Base-by-base conservation (phyloP, 2,888 invertebrate genomes). In the Leucophenga maculata region DNA sequence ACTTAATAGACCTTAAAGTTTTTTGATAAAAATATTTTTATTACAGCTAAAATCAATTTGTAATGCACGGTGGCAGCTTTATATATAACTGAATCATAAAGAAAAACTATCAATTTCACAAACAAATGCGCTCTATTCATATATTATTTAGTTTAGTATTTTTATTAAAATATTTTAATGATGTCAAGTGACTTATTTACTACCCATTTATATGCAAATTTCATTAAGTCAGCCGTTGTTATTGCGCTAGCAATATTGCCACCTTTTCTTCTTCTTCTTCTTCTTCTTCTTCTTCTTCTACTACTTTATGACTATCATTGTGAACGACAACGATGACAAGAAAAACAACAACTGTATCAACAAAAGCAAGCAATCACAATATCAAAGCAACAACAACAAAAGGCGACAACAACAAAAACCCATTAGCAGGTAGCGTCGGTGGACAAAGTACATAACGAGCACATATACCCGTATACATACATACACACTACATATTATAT, bases 241-340 rank as follows among this genome's bases (percentile, higher is more conserved):
- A 9, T 11, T 39, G 39, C 39, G 8, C 11, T 8, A 11, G 39
- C 39, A 39, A 39, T 39, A 39, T 39, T 39, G 26, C 26, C 8
- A 11, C 39, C 11, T 39, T n/a, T n/a, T n/a, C n/a, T n/a, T n/a
- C n/a, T n/a, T n/a, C n/a, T n/a, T n/a, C n/a, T n/a, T n/a, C n/a
- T n/a, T n/a, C n/a, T n/a, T n/a, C n/a, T n/a, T n/a, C n/a, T n/a
- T n/a, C n/a, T n/a, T 39, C 8, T 8, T 39, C 39, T 39, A 44
- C 54, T 67, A 54, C 65, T 18, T 54, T 57, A 18, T 20, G 59
- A 32, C 54, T 67, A 72, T 44, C 74, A 74, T 68, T 74, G 74
- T 70, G 72, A 74, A 50, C 50, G 18, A 50, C n/a, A 50, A 64
- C 26, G 52, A 65, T 26, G 68, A 44, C 13, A 13, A 65, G 57